Evolutionary conservation across 2,888 invertebrate genomes (phyloP), one percentile per base, ranked within the genome.

Genomic region (Latrodectus hesperus): DNA sequence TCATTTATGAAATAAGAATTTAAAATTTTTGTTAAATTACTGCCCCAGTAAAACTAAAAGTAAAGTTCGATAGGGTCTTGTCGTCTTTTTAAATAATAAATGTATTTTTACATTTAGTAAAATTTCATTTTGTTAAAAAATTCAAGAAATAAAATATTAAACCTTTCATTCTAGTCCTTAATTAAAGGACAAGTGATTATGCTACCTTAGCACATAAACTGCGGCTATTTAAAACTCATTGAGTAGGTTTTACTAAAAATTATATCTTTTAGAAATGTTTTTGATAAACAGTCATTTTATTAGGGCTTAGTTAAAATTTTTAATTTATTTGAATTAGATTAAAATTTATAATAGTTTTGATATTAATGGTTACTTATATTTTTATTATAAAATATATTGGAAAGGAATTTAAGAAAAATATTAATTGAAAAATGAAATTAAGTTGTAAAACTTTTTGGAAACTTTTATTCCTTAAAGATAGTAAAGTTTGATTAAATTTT

Each of bases 151-250:
- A 94, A 91, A 91, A 92, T 91, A 94, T 95, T 92, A 92, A 94
- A 94, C 94, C 95, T 91, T 95, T 95, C 95, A 96, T 96, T 93
- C 95, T 92, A 95, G 95, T 94, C 94, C 94, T 92, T 93, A 95
- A 95, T 96, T 95, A 96, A 95, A 94, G 95, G 94, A 95, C 95
- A 94, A 95, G 93, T 95, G 93, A 95, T 95, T 95, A 95, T 95
- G 95, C 95, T 95, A 95, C 95, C 95, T 95, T 95, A 94, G 95
- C 94, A 95, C 95, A 94, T 95, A 95, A 93, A 38, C 4, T 38
- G 38, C 38, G 38, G 38, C 38, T 38, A 38, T 38, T 38, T 4
- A 38, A 38, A 4, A 3, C 6, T 38, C 38, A 38, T 38, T 38
- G 38, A 38, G 38, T 3, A 38, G 38, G 38, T 38, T 38, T 38